A percentile compares a stretch with the other conserved stretches of the same genome.
Conservation (phyloP, 2,113 vertebrate species). For the Haplochromis vanheusdeni region DNA sequence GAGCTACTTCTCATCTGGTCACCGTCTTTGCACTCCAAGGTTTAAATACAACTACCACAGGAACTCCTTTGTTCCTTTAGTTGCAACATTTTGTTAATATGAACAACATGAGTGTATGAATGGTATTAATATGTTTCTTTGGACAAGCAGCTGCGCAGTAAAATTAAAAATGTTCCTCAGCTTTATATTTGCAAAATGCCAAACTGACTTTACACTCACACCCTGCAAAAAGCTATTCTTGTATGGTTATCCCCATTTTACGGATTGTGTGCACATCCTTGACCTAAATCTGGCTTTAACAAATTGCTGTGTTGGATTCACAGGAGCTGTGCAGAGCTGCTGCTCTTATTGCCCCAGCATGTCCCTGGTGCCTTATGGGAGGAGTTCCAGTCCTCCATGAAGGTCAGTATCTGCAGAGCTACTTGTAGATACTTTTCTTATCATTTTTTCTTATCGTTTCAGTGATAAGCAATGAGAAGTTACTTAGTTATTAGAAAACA, state of each 20-base stretch:
- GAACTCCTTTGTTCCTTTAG: background rate
- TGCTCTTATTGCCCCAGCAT: slow-evolving; percentile 87
- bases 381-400: slow-evolving; percentile 90
- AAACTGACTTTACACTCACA: background rate
- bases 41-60: background rate
- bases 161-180: background rate
- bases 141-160: background rate
- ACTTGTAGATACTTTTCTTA: background rate
- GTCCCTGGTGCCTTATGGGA: slow-evolving; percentile 92
- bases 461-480: background rate
- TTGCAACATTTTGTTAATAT: background rate
- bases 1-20: background rate
- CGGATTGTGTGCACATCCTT: slow-evolving; percentile 12
- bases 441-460: background rate
- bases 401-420: slow-evolving; percentile 74
- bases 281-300: slow-evolving; percentile 47
- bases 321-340: slow-evolving; percentile 97
- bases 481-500: background rate
- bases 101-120: background rate
- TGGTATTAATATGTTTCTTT: background rate
- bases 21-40: background rate
- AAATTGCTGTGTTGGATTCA: slow-evolving; percentile 34
- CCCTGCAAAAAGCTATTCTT: background rate
- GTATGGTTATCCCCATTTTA: background rate
- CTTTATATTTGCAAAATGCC: background rate